phyloP scores from a whole-genome alignment of 2,113 vertebrate species.

The Coreoperca whiteheadi region DNA sequence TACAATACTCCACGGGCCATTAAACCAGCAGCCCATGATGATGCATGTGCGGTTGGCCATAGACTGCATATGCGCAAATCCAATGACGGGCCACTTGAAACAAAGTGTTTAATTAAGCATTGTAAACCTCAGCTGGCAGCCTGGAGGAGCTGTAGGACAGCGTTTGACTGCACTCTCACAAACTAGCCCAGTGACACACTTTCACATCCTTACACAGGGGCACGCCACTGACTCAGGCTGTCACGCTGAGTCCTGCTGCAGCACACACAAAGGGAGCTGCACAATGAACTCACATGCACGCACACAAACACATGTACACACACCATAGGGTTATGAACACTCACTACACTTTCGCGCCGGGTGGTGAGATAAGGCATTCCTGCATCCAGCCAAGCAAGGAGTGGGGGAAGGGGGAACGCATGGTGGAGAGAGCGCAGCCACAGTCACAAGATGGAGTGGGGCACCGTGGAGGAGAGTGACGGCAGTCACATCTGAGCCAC shows the following conservation, averaged over 20 bases:
- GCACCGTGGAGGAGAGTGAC: conserved; percentile 53
- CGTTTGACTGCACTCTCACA: conserved; percentile 62
- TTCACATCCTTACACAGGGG: conserved; percentile 70
- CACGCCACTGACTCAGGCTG: conserved; percentile 70
- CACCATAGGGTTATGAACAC: conserved; percentile 18
- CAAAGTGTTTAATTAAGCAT: conserved; percentile 82
- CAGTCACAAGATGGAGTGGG: conserved; percentile 60
- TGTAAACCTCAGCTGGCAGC: conserved; percentile 80
- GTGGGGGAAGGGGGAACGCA: conserved; percentile 20
- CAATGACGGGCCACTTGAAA: conserved; percentile 73
- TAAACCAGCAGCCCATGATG: conserved; percentile 55
- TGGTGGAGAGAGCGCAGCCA: background rate
- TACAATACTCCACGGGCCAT: conserved; percentile 61
- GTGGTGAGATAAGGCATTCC: conserved; percentile 49
- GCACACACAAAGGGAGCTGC: conserved; percentile 6
- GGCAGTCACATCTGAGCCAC: conserved; percentile 51
- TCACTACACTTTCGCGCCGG: conserved; percentile 34
- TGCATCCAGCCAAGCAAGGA: conserved; percentile 33
- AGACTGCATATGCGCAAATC: conserved; percentile 70
- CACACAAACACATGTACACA: conserved; percentile 22
- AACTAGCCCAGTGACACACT: conserved; percentile 83
- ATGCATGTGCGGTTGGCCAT: conserved; percentile 57
- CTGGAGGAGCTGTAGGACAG: conserved; percentile 63
- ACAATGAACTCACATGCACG: conserved; percentile 21
- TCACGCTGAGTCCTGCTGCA: conserved; percentile 56